Evolutionary conservation across 1,140 invertebrate species (phyloP), one percentile per base, ranked within the genome.

Genomic region (Andrena cerasifolii): DNA sequence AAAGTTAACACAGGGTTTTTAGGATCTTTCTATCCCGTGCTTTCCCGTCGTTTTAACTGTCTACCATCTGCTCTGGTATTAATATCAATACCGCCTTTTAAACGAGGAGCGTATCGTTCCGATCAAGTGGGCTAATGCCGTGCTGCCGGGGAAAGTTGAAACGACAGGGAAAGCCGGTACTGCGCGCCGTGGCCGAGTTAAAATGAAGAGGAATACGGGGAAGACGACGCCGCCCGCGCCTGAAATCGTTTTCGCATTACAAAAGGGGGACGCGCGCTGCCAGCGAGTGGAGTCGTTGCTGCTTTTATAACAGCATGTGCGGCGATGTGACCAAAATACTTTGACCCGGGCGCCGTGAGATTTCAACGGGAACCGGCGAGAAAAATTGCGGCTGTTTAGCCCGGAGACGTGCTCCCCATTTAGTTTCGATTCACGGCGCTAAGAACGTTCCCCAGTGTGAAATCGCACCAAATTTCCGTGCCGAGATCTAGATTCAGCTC

Each of bases 241-340:
- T 26, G 40, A 28, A 63, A 63, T 63, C 61, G 40, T 63, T 47
- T 47, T 47, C 61, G 40, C 40, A n/a, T 47, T 63, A 63, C 24
- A 47, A 31, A 5, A 16, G 21, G 3, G 21, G 31, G 26, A 56
- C 18, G 26, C 53, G 24, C 26, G 26, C 12, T 26, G 51, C 51
- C 10, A 26, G 21, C 0, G 24, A 40, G 36, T 10, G 10, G 40
- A 26, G 40, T 59, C 10, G 31, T 59, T 8, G 7, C 24, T 59
- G 31, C 36, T 61, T 61, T 61, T 43, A 12, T 0, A 43, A 14
- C 3, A 40, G 36, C 36, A 40, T 40, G 36, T 40, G 36, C 10
- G 3, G 10, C 36, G 6, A 24, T 51, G 21, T 10, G 6, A 7
- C 49, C 31, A 8, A 33, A 58, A 5, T 5, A 8, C 16, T 10